A percentile compares a stretch with the other conserved stretches of the same genome.
These are phyloP conservation scores for Myripristis jacobus DNA, from an alignment of 2,797 vertebrate species.

Conservation along the genomic window DNA sequence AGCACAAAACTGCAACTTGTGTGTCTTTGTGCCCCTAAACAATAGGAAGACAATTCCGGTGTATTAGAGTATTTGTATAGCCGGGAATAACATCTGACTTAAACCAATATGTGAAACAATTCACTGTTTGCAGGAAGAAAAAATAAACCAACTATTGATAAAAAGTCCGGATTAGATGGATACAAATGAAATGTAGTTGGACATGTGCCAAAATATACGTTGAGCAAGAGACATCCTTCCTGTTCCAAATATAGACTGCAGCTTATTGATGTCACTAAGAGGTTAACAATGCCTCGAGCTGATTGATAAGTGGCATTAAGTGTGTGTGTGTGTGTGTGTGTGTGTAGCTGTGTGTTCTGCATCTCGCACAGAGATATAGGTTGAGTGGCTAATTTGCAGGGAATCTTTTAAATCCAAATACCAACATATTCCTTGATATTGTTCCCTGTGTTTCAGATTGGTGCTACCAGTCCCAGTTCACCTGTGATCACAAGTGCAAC, in stretches of 20 bases:
- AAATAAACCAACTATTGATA: constrained; percentile 43
- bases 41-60: constrained; percentile 74
- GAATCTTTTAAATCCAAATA: too few relatives aligned
- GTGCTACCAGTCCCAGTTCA: constrained; percentile 83
- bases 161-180: constrained; percentile 49
- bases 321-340: constrained; percentile 8
- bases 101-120: constrained; percentile 71
- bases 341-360: not conserved
- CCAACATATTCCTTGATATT: not conserved
- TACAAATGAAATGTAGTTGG: constrained; percentile 27
- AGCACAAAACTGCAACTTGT: constrained; percentile 38
- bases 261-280: constrained; percentile 22
- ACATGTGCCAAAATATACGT: constrained; percentile 1
- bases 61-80: constrained; percentile 57
- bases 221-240: constrained; percentile 31
- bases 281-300: constrained; percentile 20
- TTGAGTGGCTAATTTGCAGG: too few relatives aligned
- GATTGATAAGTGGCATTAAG: constrained; percentile 8
- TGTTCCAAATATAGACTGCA: constrained; percentile 20
- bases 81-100: constrained; percentile 62
- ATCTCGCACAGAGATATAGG: not conserved
- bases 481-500: constrained; percentile 75
- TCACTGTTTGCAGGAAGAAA: constrained; percentile 54
- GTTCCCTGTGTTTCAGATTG: constrained; percentile 73
- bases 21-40: constrained; percentile 44